phyloP scores from a whole-genome alignment of 2,888 invertebrate species.

The Drosophila greeni region DNA sequence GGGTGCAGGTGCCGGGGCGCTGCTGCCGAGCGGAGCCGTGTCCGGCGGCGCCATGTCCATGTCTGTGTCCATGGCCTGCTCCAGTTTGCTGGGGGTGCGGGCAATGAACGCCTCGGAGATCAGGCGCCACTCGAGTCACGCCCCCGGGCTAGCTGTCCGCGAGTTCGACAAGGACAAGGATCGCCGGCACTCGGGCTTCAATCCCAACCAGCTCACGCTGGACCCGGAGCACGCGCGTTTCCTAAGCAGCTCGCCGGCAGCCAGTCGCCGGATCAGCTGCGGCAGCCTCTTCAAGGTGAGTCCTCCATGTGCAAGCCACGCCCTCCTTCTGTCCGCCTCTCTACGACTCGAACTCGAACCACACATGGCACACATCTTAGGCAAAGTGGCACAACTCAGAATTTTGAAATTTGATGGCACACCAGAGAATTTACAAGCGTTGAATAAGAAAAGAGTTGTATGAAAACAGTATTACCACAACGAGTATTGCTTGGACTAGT shows the following conservation, averaged over 20 bases:
- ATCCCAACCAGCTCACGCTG: conserved; percentile 82
- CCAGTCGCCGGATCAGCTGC: conserved; percentile 93
- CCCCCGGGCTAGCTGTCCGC: conserved; percentile 80
- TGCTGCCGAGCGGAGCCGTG: conserved; percentile 70
- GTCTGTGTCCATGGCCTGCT: conserved; percentile 36
- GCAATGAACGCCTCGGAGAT: conserved; percentile 74
- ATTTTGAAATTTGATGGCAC: neutral
- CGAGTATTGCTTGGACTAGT: neutral
- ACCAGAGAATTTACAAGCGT: neutral
- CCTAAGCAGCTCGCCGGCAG: conserved; percentile 88
- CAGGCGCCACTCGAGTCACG: conserved; percentile 79
- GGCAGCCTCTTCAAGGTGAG: conserved; percentile 90
- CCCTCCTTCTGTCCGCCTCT: conserved; percentile 4
- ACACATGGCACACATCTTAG: conserved; percentile 17
- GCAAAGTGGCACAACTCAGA: conserved; percentile 20
- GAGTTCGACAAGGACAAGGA: conserved; percentile 79
- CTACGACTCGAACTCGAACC: conserved; percentile 13
- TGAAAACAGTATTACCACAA: neutral
- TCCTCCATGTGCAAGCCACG: conserved; percentile 24
- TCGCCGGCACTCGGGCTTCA: conserved; percentile 80
- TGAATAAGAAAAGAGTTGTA: neutral
- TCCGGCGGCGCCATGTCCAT: conserved; percentile 58
- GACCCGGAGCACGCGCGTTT: conserved; percentile 84
- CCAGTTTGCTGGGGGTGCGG: conserved; percentile 74
- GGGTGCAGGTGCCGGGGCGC: conserved; percentile 46